Percentiles rank a stretch among this genome's conserved stretches.
These are phyloP conservation scores for Gastracanthus pulcherrimus DNA, from an alignment of 2,888 invertebrate genomes.

Conservation along the genomic window DNA sequence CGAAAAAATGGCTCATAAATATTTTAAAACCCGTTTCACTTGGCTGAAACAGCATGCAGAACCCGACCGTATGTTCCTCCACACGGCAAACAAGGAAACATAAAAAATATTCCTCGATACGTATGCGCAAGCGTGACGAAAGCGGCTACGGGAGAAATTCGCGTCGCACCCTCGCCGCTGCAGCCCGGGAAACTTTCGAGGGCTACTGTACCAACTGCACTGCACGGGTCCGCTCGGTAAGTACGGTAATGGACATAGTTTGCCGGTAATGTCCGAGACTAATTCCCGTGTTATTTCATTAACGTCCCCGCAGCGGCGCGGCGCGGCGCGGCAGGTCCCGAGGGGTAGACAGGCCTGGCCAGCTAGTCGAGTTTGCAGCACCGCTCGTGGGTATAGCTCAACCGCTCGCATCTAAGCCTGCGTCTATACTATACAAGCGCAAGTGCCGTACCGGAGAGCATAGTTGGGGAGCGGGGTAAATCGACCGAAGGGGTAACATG, in stretches of 20 bases:
- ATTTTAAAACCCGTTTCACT: background rate
- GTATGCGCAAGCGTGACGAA: slow-evolving; percentile 21
- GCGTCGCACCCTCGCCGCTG: background rate
- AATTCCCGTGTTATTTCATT: slow-evolving; percentile 78
- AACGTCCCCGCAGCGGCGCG: slow-evolving; percentile 70
- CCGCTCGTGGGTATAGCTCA: slow-evolving; percentile 19
- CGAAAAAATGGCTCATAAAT: background rate
- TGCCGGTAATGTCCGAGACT: slow-evolving; percentile 78
- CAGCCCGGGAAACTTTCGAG: slow-evolving; percentile 9
- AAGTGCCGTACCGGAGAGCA: background rate
- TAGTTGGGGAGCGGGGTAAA: background rate
- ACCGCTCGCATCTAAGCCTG: background rate
- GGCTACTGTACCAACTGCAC: background rate
- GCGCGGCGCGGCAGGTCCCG: slow-evolving; percentile 68
- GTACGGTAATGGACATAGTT: slow-evolving; percentile 77
- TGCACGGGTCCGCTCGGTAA: slow-evolving; percentile 47
- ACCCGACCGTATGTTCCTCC: background rate
- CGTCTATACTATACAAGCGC: background rate
- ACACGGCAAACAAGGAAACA: background rate
- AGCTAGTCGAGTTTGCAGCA: slow-evolving; percentile 60
- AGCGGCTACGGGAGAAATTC: slow-evolving; percentile 11
- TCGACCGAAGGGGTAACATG: background rate
- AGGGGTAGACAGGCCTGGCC: slow-evolving; percentile 66
- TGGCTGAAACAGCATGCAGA: too few species aligned
- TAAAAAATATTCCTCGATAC: background rate